Percentiles rank a stretch among this genome's conserved stretches.
Conservation (phyloP, 1,140 invertebrate species). For the Pteromalus puparum region DNA sequence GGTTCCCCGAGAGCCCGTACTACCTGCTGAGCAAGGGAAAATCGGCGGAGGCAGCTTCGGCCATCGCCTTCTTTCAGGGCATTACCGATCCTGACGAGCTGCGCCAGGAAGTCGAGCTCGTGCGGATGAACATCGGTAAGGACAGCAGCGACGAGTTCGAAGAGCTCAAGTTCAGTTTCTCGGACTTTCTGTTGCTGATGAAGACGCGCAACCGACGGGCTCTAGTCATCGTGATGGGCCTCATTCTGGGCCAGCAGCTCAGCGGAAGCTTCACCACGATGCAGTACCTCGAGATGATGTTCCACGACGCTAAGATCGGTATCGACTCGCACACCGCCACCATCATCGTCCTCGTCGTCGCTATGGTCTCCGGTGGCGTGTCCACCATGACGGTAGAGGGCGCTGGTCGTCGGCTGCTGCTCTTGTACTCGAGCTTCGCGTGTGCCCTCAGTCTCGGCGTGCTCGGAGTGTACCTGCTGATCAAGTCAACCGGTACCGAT, state of each 20-base stretch:
- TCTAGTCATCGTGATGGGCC: constrained; percentile 80
- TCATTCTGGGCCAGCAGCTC: constrained; percentile 86
- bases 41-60: constrained; percentile 78
- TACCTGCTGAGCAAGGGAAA: constrained; percentile 79
- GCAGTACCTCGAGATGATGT: constrained; percentile 85
- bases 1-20: constrained; percentile 88
- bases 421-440: constrained; percentile 79
- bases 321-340: constrained; percentile 77
- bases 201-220: constrained; percentile 78
- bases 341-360: constrained; percentile 83
- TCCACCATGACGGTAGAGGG: constrained; percentile 83
- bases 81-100: constrained; percentile 72
- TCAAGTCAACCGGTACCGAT: constrained; percentile 61
- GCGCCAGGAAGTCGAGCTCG: constrained; percentile 78
- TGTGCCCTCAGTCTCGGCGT: constrained; percentile 77
- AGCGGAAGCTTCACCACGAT: constrained; percentile 88
- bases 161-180: constrained; percentile 64
- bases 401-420: constrained; percentile 81
- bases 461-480: constrained; percentile 79
- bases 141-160: constrained; percentile 69
- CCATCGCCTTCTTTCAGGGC: constrained; percentile 80
- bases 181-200: constrained; percentile 66
- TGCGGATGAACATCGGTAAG: constrained; percentile 78
- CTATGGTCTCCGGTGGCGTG: constrained; percentile 79
- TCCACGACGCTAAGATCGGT: constrained; percentile 78